Evolutionary conservation across 1,140 invertebrate species (phyloP), one percentile per base, ranked within the genome.

Genomic region (Pygmarrhopalites habei): DNA sequence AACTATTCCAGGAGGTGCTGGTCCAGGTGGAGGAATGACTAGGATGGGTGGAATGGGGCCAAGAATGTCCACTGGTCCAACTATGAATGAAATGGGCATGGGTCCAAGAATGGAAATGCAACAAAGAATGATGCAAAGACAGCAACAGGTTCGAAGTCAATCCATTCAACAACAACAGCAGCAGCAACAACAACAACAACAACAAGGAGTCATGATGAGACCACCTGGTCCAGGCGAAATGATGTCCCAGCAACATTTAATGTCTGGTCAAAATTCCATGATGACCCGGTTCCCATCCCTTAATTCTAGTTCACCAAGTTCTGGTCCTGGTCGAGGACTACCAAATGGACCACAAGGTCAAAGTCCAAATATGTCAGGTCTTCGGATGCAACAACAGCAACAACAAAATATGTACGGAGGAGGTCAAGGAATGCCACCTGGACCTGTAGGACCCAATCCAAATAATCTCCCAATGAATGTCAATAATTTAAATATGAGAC

Each of bases 241-340:
- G 76, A 78, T 14, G 62, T 72, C 44, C 75, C 60, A 74, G 72
- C 17, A 77, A 75, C 26, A 69, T 5, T 79, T 78, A 67, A 75
- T 77, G 25, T 65, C 60, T 14, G 72, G 75, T 43, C 75, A 77
- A 56, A 66, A 72, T 10, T 74, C 75, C 41, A 74, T 75, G 69
- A 76, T 77, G 44, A 77, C 76, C 67, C 76, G 41, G 3, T 56
- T 32, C 53, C 30, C 53, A 55, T 39, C 19, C 26, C 28, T 56
- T 30, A 60, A 53, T 26, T 19, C 44, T 25, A 53, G 51, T 26
- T 28, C 35, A 10, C 5, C 44, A 47, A 47, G 23, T 28, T 12
- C 14, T 21, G 56, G 56, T 12, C 57, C 39, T n/a, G 28, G 25
- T 46, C 57, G 39, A 46, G 12, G 25, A 43, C 5, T 3, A 47